Percentiles rank a stretch among this genome's conserved stretches.
Conservation (phyloP, 2,888 invertebrate species). For the Willowsia nigromaculata region DNA sequence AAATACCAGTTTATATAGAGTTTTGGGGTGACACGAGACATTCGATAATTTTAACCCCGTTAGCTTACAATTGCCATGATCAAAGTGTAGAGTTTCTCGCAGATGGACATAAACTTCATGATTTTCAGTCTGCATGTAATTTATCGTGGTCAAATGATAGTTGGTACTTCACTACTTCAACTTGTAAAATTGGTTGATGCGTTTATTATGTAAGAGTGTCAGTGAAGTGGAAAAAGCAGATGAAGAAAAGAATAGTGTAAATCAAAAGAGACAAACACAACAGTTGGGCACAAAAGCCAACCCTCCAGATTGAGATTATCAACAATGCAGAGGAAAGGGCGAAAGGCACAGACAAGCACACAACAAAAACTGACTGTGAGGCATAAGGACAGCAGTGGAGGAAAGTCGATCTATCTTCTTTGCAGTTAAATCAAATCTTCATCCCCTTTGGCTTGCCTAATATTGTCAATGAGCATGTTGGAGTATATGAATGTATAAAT, state of each 20-base stretch:
- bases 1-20: too few species aligned
- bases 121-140: conserved; percentile 36
- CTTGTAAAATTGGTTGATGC: conserved; percentile 35
- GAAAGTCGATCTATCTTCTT: conserved; percentile 61
- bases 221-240: conserved; percentile 52
- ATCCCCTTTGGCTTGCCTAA: conserved; percentile 44
- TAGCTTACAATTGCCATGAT: neutral
- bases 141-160: conserved; percentile 48
- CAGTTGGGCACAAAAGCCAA: conserved; percentile 69
- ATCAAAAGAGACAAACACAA: conserved; percentile 64
- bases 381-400: conserved; percentile 11
- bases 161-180: neutral
- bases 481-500: neutral
- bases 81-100: conserved; percentile 45
- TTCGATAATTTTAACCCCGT: neutral
- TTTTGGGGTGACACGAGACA: conserved; percentile 53
- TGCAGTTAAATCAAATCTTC: conserved; percentile 62
- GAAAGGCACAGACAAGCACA: too few species aligned
- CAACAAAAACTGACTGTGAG: neutral
- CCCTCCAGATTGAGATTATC: conserved; percentile 58
- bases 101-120: conserved; percentile 58
- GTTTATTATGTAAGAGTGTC: conserved; percentile 61
- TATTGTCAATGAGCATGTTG: neutral
- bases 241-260: conserved; percentile 48
- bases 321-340: conserved; percentile 23